Evolutionary conservation across 1,140 invertebrate species (phyloP).

Genomic region (Caenorhabditis briggsae): DNA sequence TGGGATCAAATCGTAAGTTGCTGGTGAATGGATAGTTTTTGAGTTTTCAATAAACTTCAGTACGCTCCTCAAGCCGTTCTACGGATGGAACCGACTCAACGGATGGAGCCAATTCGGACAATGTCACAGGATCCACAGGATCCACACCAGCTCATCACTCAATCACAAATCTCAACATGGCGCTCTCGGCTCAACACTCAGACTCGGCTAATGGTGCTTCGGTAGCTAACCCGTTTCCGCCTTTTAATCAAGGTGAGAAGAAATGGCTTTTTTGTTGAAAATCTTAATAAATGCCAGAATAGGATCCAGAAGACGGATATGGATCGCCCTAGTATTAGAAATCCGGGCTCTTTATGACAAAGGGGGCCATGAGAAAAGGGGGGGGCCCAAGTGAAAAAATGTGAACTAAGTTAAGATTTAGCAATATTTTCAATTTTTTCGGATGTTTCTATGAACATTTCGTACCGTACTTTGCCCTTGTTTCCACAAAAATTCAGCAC

Average conservation of each 20-base stretch:
- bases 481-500: too few relatives aligned
- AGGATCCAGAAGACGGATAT: too few relatives aligned
- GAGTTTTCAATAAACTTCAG: not conserved
- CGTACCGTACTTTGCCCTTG: too few relatives aligned
- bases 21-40: not conserved
- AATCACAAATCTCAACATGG: slow-evolving; percentile 50
- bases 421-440: too few relatives aligned
- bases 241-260: slow-evolving; percentile 41
- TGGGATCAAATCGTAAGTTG: slow-evolving; percentile 7
- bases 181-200: slow-evolving; percentile 13
- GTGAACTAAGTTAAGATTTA: too few relatives aligned
- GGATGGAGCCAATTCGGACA: slow-evolving; percentile 39
- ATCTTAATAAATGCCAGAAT: too few relatives aligned
- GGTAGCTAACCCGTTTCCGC: slow-evolving; percentile 10
- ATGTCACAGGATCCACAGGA: slow-evolving; percentile 32
- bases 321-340: too few relatives aligned
- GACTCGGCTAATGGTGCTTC: slow-evolving; percentile 4
- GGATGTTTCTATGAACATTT: too few relatives aligned
- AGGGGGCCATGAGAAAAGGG: too few relatives aligned
- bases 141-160: slow-evolving; percentile 40
- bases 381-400: too few relatives aligned
- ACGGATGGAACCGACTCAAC: slow-evolving; percentile 41
- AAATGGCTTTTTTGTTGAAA: too few relatives aligned
- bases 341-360: too few relatives aligned
- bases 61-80: slow-evolving; percentile 44